These are phyloP conservation scores for Alosa sapidissima DNA, from an alignment of 2,797 vertebrate genomes.

Conservation along the genomic window DNA sequence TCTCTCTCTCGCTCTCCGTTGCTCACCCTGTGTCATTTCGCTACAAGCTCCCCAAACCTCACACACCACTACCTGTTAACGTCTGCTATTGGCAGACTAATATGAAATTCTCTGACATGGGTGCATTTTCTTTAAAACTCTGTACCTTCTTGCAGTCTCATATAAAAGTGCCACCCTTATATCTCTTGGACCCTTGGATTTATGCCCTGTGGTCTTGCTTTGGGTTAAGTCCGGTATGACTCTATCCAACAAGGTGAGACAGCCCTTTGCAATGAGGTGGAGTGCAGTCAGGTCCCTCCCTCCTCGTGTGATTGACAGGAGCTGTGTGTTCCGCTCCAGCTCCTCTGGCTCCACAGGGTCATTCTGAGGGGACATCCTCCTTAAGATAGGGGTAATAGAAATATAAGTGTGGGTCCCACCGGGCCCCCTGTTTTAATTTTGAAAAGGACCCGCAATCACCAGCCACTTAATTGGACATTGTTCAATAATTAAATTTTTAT, in stretches of 20 bases:
- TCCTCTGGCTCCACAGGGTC: neutral
- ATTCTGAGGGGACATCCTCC: neutral
- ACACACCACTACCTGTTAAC: neutral
- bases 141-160: neutral
- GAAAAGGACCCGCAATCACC: constrained; percentile 27
- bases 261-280: neutral
- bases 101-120: neutral
- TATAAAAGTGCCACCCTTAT: neutral
- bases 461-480: constrained; percentile 40
- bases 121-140: neutral
- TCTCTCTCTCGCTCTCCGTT: neutral
- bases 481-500: constrained; percentile 38
- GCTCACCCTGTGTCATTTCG: neutral
- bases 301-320: neutral
- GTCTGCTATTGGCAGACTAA: neutral
- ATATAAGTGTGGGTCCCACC: constrained; percentile 16
- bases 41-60: neutral
- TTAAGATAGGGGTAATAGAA: constrained; percentile 32
- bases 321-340: neutral
- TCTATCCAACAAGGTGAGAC: neutral
- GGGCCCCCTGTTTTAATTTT: constrained; percentile 35
- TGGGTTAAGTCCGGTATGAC: neutral
- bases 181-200: neutral
- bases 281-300: neutral
- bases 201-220: neutral